Conservation (phyloP, 1,140 invertebrate genomes). For the Tetraneura akinire region DNA sequence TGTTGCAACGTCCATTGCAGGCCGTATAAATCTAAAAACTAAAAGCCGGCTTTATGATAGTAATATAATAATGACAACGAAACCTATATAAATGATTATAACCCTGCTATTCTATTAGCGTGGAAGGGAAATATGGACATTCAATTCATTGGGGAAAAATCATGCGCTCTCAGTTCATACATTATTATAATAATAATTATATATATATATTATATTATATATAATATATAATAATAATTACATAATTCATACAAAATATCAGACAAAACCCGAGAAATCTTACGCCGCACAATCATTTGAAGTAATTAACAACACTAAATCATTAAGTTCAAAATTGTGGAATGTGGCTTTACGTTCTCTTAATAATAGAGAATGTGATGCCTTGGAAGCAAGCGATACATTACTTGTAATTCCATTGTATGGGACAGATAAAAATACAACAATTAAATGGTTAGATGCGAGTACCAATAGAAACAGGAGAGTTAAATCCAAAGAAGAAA, state of each 20-base stretch:
- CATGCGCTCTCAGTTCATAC: constrained; percentile 20
- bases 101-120: neutral
- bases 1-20: neutral
- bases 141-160: neutral
- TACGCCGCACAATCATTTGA: constrained; percentile 51
- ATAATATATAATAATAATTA: too few species aligned
- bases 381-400: constrained; percentile 54
- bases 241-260: constrained; percentile 56
- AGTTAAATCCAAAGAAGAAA: constrained; percentile 53
- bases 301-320: constrained; percentile 8
- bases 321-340: constrained; percentile 52
- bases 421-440: constrained; percentile 55
- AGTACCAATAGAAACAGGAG: constrained; percentile 52
- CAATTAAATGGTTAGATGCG: constrained; percentile 55
- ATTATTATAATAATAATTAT: too few species aligned
- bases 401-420: constrained; percentile 53
- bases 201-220: too few species aligned
- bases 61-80: too few species aligned
- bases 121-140: neutral
- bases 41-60: too few species aligned
- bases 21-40: neutral
- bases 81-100: constrained; percentile 1
- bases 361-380: constrained; percentile 54
- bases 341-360: constrained; percentile 41
- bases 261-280: constrained; percentile 54